phyloP scores from a whole-genome alignment of 1,140 invertebrate species.

The Agraylea sexmaculata region DNA sequence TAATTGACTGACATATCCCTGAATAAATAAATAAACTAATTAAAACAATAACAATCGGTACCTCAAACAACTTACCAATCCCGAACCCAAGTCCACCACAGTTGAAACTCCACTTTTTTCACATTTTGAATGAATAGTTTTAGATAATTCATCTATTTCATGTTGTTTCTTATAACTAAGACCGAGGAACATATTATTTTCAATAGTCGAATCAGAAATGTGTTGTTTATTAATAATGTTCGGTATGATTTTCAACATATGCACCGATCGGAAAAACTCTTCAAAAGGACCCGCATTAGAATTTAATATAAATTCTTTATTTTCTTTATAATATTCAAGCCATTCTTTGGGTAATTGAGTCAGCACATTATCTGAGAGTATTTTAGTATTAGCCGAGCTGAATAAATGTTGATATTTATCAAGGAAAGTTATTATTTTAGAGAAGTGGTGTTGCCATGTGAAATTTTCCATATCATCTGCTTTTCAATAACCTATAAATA shows the following conservation, averaged over 20 bases:
- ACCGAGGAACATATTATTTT: constrained; percentile 26
- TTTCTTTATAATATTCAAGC: constrained; percentile 30
- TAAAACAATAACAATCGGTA: background rate
- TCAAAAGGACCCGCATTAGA: too few species aligned
- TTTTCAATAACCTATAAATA: too few species aligned
- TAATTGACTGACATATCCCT: constrained; percentile 65
- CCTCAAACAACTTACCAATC: constrained; percentile 34
- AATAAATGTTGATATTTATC: constrained; percentile 58
- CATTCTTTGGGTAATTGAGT: constrained; percentile 44
- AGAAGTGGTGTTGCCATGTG: too few species aligned
- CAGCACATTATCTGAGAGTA: constrained; percentile 44
- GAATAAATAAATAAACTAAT: constrained; percentile 25
- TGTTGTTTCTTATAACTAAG: constrained; percentile 54
- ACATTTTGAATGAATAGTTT: constrained; percentile 46
- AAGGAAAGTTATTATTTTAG: too few species aligned
- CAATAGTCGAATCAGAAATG: background rate
- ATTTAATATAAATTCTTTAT: constrained; percentile 16
- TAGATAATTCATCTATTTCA: constrained; percentile 50
- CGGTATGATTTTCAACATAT: background rate
- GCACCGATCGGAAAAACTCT: background rate
- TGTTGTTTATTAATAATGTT: background rate
- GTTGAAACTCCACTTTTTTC: constrained; percentile 33
- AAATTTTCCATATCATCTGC: too few species aligned
- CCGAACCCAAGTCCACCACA: constrained; percentile 73
- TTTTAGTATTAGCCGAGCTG: constrained; percentile 50